phyloP scores from a whole-genome alignment of 2,797 vertebrate genomes.

The Holocentrus rufus region DNA sequence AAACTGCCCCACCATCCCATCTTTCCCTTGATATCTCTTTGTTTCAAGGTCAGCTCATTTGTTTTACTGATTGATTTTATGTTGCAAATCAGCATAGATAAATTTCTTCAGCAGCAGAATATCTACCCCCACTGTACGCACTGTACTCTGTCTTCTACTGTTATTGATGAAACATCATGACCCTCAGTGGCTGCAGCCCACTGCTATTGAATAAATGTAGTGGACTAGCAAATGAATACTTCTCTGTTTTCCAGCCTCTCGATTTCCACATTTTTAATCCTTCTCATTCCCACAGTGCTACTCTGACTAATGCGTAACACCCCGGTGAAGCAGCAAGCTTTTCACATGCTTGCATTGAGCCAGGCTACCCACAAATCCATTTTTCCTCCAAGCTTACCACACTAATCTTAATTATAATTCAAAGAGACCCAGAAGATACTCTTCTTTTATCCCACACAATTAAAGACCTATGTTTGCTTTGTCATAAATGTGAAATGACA shows the following conservation, averaged over 20 bases:
- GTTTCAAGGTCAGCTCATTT: constrained; percentile 70
- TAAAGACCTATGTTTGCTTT: constrained; percentile 17
- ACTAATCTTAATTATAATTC: constrained; percentile 51
- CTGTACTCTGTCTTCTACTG: constrained; percentile 62
- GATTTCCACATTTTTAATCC: constrained; percentile 67
- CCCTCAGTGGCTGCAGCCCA: constrained; percentile 57
- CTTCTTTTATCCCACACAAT: constrained; percentile 34
- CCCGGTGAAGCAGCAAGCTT: constrained; percentile 45
- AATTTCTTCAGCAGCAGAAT: constrained; percentile 49
- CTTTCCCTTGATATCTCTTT: constrained; percentile 58
- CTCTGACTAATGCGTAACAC: constrained; percentile 60
- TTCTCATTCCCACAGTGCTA: constrained; percentile 46
- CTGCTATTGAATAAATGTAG: constrained; percentile 39
- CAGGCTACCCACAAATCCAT: constrained; percentile 31
- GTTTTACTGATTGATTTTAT: constrained; percentile 72
- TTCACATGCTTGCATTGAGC: constrained; percentile 47
- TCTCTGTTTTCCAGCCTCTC: constrained; percentile 53
- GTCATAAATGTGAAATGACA: neutral
- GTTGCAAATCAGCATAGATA: constrained; percentile 61
- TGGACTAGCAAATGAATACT: constrained; percentile 56
- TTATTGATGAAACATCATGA: constrained; percentile 71
- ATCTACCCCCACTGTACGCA: constrained; percentile 49
- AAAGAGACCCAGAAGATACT: constrained; percentile 28
- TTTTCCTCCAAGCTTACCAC: constrained; percentile 29
- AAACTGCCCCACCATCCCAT: constrained; percentile 41